Conservation (phyloP, 64 coral and sea anemone genomes). For the Anthopleura sola region DNA sequence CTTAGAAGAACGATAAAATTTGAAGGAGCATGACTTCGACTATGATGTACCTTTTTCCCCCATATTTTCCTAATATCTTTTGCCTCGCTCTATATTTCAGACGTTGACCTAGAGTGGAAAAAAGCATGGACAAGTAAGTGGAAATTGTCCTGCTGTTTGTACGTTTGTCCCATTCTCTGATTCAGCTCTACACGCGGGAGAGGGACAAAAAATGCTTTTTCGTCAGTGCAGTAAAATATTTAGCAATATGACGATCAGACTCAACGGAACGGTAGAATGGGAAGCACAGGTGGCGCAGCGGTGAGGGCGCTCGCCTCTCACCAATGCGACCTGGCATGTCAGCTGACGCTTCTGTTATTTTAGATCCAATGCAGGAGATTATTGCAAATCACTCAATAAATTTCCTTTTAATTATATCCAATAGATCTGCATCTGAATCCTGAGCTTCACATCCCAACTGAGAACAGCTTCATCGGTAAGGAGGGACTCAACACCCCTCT, state of each 20-base stretch:
- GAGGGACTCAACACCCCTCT: not conserved
- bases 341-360: no score
- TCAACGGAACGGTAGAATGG: no score
- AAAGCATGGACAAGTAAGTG: slow-evolving; percentile 74
- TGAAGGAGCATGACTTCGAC: no score
- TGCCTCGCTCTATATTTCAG: slow-evolving; percentile 23
- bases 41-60: not conserved
- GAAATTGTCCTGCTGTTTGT: no score
- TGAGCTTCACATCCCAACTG: slow-evolving; percentile 67
- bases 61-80: not conserved
- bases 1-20: no score
- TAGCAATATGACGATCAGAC: no score
- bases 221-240: no score
- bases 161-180: not conserved
- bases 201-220: not conserved
- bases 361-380: no score
- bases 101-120: slow-evolving; percentile 63
- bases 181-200: not conserved
- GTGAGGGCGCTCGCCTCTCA: no score
- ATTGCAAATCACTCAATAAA: no score
- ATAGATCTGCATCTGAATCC: slow-evolving; percentile 55
- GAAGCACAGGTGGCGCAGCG: no score
- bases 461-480: slow-evolving; percentile 82
- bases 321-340: no score
- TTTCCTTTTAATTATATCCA: not conserved